Base-by-base conservation (phyloP, 1,140 invertebrate species). In the Bombus soroeensis region DNA sequence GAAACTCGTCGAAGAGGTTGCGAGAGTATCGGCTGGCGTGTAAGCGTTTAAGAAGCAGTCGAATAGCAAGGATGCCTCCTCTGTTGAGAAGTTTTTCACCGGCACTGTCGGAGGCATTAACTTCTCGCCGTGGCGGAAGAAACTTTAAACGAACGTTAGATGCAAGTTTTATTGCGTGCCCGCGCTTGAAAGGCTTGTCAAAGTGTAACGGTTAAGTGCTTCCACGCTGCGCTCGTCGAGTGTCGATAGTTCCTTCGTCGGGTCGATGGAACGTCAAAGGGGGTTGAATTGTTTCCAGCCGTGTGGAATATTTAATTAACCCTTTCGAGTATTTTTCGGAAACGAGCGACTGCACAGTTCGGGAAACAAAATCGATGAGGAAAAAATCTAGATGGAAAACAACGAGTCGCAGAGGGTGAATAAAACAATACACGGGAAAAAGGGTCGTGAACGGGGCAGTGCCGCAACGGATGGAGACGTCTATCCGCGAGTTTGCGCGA, bases 71-170 rank as follows among this genome's bases (percentile, higher is more conserved):
- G 74, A 64, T 78, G 75, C 75, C 75, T 78, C 28, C 37, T 18
- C 53, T 28, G 37, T 78, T 13, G 64, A 10, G 53, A 85, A 85
- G 83, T 85, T 85, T 80, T 80, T 85, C 77, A 43, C 28, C 34
- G 25, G 28, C n/a, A 62, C 66, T 66, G 37, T 10, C 28, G 72
- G 59, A 3, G 41, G 64, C 41, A 85, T 85, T 85, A 85, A 80
- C 66, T 79, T 71, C 57, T 59, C 39, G 59, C 9, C 59, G 25
- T 47, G 47, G 25, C 6, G 18, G 59, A 25, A 68, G 59, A 83
- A 76, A 73, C 84, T 88, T 89, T 78, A 59, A 76, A 43, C 78
- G 77, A 83, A 81, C 43, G 72, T 88, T 89, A 75, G 62, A 59
- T 59, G 41, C 88, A 39, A 86, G 79, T 85, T 71, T 86, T 83